Percentiles rank a stretch among this genome's conserved stretches.
phyloP scores from a whole-genome alignment of 2,113 vertebrate genomes.

The Labeo catla region DNA sequence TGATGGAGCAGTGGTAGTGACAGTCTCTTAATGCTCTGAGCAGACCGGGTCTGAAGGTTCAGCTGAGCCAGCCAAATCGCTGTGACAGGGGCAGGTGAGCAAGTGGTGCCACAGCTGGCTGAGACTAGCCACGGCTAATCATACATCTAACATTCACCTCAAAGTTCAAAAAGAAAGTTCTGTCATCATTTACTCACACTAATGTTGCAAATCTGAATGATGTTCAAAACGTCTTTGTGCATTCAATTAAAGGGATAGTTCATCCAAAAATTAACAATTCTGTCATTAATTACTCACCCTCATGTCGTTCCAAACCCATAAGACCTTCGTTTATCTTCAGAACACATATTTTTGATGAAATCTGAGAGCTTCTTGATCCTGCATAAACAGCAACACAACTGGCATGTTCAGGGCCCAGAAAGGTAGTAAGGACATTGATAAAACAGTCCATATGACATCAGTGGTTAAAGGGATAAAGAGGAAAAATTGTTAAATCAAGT shows the following conservation, averaged over 20 bases:
- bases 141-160: slow-evolving; percentile 34
- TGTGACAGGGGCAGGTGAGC: slow-evolving; percentile 33
- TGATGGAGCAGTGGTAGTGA: slow-evolving; percentile 15
- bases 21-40: slow-evolving; percentile 27
- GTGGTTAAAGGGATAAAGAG: too few species aligned
- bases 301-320: neutral
- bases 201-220: neutral
- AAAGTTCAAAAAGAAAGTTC: slow-evolving; percentile 23
- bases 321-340: too few species aligned
- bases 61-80: slow-evolving; percentile 30
- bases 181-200: neutral
- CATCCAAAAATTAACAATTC: neutral
- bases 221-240: neutral
- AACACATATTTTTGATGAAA: too few species aligned
- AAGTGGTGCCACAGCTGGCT: slow-evolving; percentile 42
- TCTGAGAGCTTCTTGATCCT: too few species aligned
- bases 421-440: too few species aligned
- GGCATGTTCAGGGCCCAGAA: too few species aligned
- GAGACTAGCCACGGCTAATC: slow-evolving; percentile 16
- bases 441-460: too few species aligned
- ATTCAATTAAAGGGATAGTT: neutral
- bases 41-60: slow-evolving; percentile 38
- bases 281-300: neutral
- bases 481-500: too few species aligned
- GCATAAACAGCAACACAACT: too few species aligned